Evolutionary conservation across 2,888 invertebrate species (phyloP).

Genomic region (Lapara coniferarum): DNA sequence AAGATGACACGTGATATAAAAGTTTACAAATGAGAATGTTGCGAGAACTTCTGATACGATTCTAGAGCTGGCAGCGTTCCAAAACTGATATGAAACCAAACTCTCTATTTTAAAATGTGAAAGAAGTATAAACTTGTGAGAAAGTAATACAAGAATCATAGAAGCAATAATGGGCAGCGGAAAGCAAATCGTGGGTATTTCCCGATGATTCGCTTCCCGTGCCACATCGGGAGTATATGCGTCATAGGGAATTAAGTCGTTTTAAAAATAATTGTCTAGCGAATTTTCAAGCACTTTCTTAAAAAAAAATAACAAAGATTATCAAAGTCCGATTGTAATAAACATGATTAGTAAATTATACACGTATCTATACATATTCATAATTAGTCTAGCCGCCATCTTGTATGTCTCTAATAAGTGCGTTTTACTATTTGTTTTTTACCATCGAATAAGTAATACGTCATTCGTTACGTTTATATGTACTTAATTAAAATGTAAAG

Average conservation of each 20-base stretch:
- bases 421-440: not conserved
- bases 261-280: not conserved
- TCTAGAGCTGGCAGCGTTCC: not conserved
- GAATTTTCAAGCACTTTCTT: too few relatives aligned
- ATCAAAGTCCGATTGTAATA: not conserved
- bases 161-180: not conserved
- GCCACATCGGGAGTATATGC: not conserved
- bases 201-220: not conserved
- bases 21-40: not conserved
- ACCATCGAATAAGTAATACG: not conserved
- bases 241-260: not conserved
- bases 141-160: not conserved
- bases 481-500: too few relatives aligned
- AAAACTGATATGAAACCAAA: slow-evolving; percentile 1
- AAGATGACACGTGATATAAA: slow-evolving; percentile 1
- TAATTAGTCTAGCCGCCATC: not conserved
- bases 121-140: not conserved
- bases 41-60: not conserved
- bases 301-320: not conserved
- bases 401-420: not conserved
- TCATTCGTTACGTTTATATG: not conserved
- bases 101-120: not conserved
- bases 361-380: not conserved
- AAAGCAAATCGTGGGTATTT: not conserved
- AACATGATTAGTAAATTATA: not conserved